Evolutionary conservation across 1,140 invertebrate species (phyloP).

Genomic region (Chionoecetes opilio): DNA sequence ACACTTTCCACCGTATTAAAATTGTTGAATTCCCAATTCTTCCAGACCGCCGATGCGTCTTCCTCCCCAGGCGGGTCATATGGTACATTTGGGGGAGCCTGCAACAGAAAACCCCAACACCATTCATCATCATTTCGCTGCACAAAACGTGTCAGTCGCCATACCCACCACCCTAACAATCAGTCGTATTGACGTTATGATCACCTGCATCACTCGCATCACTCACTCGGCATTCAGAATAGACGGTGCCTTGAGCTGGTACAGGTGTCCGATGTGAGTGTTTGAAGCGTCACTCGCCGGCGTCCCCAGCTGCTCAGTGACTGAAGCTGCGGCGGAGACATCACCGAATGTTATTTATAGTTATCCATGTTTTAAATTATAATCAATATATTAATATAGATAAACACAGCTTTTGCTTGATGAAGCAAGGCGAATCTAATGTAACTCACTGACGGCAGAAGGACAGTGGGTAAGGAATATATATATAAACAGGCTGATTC

Average conservation of each 20-base stretch:
- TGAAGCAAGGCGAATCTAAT: too few species aligned
- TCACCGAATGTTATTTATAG: too few species aligned
- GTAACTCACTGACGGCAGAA: too few species aligned
- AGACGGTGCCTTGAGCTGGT: neutral
- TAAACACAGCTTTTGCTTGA: too few species aligned
- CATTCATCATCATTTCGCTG: neutral
- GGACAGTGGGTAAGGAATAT: too few species aligned
- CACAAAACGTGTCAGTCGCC: too few species aligned
- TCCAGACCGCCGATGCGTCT: neutral
- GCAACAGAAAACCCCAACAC: neutral
- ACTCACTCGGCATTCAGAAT: neutral
- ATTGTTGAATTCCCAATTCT: neutral
- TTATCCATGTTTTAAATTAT: too few species aligned
- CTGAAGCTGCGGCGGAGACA: neutral
- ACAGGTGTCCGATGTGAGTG: neutral
- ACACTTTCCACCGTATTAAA: neutral
- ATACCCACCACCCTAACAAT: too few species aligned
- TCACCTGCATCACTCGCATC: too few species aligned
- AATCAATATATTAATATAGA: too few species aligned
- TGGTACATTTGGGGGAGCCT: neutral
- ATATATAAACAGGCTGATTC: too few species aligned
- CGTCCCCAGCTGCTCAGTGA: neutral
- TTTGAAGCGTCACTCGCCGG: neutral
- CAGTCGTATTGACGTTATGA: too few species aligned
- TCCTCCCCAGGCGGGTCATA: neutral